Evolutionary conservation across 2,888 invertebrate species (phyloP).

Genomic region (Hydriomena furcata): DNA sequence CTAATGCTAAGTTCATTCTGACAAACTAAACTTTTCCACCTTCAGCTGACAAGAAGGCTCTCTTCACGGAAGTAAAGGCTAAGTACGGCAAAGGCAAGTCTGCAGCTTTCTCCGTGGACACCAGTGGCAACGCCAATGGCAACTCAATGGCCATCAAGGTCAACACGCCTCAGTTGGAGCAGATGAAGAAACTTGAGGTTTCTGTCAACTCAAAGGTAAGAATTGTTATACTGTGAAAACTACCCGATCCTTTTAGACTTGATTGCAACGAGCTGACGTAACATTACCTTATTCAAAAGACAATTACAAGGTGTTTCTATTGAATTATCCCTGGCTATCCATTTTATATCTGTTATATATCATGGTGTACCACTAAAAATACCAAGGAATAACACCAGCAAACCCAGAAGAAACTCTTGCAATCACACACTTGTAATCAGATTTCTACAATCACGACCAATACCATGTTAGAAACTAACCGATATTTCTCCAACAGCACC

Average conservation of each 20-base stretch:
- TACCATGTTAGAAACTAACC: not conserved
- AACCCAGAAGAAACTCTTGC: too few relatives aligned
- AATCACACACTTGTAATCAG: not conserved
- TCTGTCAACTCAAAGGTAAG: conserved; percentile 72
- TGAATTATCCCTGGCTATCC: too few relatives aligned
- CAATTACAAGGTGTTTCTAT: too few relatives aligned
- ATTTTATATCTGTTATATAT: too few relatives aligned
- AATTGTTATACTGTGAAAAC: too few relatives aligned
- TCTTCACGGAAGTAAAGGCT: conserved; percentile 60
- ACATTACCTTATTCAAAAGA: too few relatives aligned
- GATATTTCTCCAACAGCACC: conserved; percentile 50
- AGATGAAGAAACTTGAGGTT: conserved; percentile 76
- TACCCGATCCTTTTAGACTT: too few relatives aligned
- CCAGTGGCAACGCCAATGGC: conserved; percentile 51
- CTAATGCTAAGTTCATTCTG: too few relatives aligned
- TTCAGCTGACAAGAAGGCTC: conserved; percentile 58
- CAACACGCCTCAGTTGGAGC: conserved; percentile 69
- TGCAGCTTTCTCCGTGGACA: conserved; percentile 64
- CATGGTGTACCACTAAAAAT: too few relatives aligned
- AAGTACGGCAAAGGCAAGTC: conserved; percentile 73
- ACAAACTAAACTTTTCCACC: not conserved
- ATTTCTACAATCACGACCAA: too few relatives aligned
- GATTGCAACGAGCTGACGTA: too few relatives aligned
- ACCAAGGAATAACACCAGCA: too few relatives aligned
- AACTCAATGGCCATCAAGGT: conserved; percentile 51